Percentiles rank a stretch among this genome's conserved stretches.
These are phyloP conservation scores for Coendou prehensilis DNA, from an alignment of 2,797 vertebrate species.

Conservation along the genomic window DNA sequence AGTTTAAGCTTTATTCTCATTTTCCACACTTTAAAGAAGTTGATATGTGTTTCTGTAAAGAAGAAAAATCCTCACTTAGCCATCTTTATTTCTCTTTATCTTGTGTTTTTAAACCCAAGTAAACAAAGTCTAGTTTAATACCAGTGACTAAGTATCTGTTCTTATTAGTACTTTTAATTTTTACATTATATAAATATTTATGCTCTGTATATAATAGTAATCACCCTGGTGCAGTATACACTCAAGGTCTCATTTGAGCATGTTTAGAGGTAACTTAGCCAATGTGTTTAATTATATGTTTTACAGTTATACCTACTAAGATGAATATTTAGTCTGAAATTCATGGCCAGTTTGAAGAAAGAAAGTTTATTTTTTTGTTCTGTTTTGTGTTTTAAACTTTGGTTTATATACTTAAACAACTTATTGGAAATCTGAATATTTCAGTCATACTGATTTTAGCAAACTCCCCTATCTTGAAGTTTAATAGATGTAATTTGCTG, in stretches of 20 bases:
- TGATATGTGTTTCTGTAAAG: constrained; percentile 29
- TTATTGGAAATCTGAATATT: not conserved
- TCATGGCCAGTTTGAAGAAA: not conserved
- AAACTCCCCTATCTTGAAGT: not conserved
- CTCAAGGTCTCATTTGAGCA: not conserved
- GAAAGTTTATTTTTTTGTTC: constrained; percentile 7
- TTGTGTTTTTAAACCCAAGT: not conserved
- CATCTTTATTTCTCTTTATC: not conserved
- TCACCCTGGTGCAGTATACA: not conserved
- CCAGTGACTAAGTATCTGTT: not conserved
- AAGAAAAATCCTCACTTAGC: not conserved
- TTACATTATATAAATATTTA: constrained; percentile 20
- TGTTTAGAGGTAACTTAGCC: not conserved
- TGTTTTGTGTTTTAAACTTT: not conserved
- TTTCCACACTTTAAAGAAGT: not conserved
- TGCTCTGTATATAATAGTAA: not conserved
- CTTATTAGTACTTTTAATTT: constrained; percentile 14
- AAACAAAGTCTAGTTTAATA: constrained; percentile 26
- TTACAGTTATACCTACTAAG: not conserved
- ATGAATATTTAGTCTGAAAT: not conserved
- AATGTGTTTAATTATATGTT: not conserved
- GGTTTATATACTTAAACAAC: not conserved
- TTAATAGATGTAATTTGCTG: not conserved
- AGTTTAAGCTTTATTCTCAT: not conserved
- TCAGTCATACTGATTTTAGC: not conserved